phyloP scores from a whole-genome alignment of 2,888 invertebrate species.

The Luperina nickerlii region DNA sequence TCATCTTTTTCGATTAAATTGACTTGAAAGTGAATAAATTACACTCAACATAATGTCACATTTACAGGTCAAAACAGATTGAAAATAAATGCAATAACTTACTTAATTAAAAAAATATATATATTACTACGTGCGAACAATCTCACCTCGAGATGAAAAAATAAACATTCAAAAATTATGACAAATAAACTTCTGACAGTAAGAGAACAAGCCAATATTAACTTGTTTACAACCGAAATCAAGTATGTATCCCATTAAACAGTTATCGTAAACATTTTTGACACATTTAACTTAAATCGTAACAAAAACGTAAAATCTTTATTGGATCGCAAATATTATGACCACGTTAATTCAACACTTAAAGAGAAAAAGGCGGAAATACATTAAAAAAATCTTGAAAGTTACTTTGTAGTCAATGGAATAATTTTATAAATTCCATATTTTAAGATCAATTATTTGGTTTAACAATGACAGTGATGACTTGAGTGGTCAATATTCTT shows the following conservation, averaged over 20 bases:
- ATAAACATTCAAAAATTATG: conserved; percentile 11
- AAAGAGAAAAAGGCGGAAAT: conserved; percentile 12
- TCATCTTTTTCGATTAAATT: conserved; percentile 1
- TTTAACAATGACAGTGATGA: conserved; percentile 27
- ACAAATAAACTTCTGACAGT: conserved; percentile 36
- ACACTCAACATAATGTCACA: background rate
- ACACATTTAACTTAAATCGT: conserved; percentile 55
- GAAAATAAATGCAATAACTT: background rate
- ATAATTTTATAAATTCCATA: conserved; percentile 23
- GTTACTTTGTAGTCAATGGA: conserved; percentile 8
- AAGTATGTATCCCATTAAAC: conserved; percentile 28
- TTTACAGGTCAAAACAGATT: background rate
- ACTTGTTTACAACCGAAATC: conserved; percentile 46
- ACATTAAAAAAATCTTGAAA: conserved; percentile 24
- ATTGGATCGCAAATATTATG: conserved; percentile 50
- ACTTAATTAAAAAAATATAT: background rate
- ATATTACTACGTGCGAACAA: conserved; percentile 4
- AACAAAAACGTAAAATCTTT: conserved; percentile 55
- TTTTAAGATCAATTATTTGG: conserved; percentile 37
- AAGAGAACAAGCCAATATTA: conserved; percentile 33
- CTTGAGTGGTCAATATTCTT: background rate
- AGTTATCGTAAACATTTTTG: conserved; percentile 53
- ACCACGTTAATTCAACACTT: conserved; percentile 26
- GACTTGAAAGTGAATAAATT: background rate
- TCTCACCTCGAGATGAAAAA: background rate